A percentile compares a stretch with the other conserved stretches of the same genome.
Conservation (phyloP, 2,113 vertebrate species). For the Megaceryle maxima region DNA sequence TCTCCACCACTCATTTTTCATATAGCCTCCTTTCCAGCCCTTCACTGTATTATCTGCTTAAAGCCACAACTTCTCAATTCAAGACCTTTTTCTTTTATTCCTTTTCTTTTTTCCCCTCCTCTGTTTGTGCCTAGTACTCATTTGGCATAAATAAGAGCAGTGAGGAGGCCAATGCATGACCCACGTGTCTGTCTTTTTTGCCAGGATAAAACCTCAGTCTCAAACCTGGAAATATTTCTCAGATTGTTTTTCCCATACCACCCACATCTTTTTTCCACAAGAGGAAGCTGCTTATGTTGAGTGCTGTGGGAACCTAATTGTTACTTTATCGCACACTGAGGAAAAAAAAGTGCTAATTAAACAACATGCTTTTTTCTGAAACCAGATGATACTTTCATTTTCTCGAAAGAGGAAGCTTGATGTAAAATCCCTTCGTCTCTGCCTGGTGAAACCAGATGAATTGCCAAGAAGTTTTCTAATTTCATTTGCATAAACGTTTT, state of each 20-base stretch:
- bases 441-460: constrained; percentile 52
- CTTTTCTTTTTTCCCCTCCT: neutral
- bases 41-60: neutral
- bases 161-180: neutral
- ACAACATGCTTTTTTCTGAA: constrained; percentile 47
- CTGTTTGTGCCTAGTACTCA: neutral
- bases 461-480: constrained; percentile 64
- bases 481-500: constrained; percentile 65
- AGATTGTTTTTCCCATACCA: constrained; percentile 65
- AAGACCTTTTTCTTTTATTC: neutral
- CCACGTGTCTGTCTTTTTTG: constrained; percentile 7
- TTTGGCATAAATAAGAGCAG: neutral
- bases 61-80: neutral
- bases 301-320: constrained; percentile 65
- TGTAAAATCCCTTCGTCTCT: constrained; percentile 41
- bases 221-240: constrained; percentile 62
- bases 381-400: constrained; percentile 67
- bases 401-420: constrained; percentile 66
- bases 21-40: neutral
- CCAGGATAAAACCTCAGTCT: constrained; percentile 42
- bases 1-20: neutral
- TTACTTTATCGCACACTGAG: constrained; percentile 56
- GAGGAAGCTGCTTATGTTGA: constrained; percentile 53
- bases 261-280: constrained; percentile 56
- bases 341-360: constrained; percentile 53